Percentiles rank a stretch among this genome's conserved stretches.
Evolutionary conservation across 2,888 invertebrate genomes (phyloP).

Genomic region (Lycophotia porphyrea): DNA sequence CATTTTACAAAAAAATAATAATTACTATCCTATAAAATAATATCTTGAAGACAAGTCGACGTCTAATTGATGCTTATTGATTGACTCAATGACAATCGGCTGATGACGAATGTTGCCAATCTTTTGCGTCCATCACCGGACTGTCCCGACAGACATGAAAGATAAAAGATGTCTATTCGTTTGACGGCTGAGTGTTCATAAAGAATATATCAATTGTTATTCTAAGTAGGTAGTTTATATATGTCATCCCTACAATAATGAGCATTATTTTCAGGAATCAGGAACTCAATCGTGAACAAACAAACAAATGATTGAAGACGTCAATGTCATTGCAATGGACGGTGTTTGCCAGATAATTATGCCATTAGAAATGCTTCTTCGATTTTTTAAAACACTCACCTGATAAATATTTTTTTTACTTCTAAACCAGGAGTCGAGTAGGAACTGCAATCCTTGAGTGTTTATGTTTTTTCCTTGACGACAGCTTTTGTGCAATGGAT

Average conservation of each 20-base stretch:
- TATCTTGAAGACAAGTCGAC: conserved; percentile 19
- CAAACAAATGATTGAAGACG: too few species aligned
- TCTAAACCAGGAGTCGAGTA: neutral
- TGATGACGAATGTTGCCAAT: conserved; percentile 31
- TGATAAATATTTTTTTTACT: neutral
- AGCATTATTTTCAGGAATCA: neutral
- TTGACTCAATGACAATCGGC: conserved; percentile 30
- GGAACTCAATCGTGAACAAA: neutral
- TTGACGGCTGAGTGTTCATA: conserved; percentile 5
- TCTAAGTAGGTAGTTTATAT: neutral
- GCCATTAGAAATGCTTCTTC: neutral
- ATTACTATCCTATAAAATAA: neutral
- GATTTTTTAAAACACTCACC: neutral
- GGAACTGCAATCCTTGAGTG: too few species aligned
- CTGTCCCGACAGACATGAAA: conserved; percentile 5
- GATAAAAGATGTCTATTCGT: conserved; percentile 11
- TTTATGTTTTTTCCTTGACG: neutral
- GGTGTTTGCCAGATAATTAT: neutral
- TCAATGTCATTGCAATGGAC: neutral
- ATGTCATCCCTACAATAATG: neutral
- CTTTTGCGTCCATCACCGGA: conserved; percentile 19
- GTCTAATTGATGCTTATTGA: conserved; percentile 47
- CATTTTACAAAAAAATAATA: neutral
- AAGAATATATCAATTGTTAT: neutral
- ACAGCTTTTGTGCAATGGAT: neutral